phyloP scores from a whole-genome alignment of 2,797 vertebrate genomes.

The Eospalax fontanierii region DNA sequence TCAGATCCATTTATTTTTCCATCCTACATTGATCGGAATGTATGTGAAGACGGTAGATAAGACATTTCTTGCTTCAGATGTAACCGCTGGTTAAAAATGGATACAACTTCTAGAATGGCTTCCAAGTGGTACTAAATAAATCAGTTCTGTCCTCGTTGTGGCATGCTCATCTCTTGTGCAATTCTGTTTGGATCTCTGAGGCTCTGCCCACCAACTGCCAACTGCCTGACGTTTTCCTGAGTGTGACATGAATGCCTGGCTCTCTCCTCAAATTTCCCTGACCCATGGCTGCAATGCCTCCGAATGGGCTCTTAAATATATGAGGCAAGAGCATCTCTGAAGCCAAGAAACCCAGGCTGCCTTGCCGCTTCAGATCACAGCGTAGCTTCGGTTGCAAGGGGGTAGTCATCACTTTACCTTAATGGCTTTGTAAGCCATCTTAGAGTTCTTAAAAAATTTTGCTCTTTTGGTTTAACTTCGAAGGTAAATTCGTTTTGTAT shows the following conservation, averaged over 20 bases:
- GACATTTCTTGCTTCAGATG: slow-evolving; percentile 7
- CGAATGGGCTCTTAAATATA: slow-evolving; percentile 49
- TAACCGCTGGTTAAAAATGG: slow-evolving; percentile 25
- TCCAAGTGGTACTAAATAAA: slow-evolving; percentile 88
- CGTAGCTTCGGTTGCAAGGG: neutral
- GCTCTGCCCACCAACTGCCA: slow-evolving; percentile 76
- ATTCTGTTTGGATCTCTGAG: slow-evolving; percentile 81
- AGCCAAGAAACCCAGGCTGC: neutral
- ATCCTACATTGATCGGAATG: neutral
- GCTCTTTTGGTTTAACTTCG: neutral
- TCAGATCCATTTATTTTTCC: neutral
- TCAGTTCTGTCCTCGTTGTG: slow-evolving; percentile 76
- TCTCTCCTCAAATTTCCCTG: slow-evolving; percentile 86
- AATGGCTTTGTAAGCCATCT: neutral
- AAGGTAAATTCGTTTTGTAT: neutral
- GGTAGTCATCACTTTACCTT: neutral
- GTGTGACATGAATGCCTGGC: slow-evolving; percentile 78
- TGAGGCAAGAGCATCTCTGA: neutral
- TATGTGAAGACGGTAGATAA: neutral
- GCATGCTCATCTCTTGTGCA: slow-evolving; percentile 76
- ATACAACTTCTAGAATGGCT: slow-evolving; percentile 80
- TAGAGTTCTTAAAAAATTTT: neutral
- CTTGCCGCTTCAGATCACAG: neutral
- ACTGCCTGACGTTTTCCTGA: slow-evolving; percentile 83
- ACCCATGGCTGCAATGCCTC: slow-evolving; percentile 69